Conservation (phyloP, 2,113 vertebrate genomes). For the Ceuthmochares aereus region DNA sequence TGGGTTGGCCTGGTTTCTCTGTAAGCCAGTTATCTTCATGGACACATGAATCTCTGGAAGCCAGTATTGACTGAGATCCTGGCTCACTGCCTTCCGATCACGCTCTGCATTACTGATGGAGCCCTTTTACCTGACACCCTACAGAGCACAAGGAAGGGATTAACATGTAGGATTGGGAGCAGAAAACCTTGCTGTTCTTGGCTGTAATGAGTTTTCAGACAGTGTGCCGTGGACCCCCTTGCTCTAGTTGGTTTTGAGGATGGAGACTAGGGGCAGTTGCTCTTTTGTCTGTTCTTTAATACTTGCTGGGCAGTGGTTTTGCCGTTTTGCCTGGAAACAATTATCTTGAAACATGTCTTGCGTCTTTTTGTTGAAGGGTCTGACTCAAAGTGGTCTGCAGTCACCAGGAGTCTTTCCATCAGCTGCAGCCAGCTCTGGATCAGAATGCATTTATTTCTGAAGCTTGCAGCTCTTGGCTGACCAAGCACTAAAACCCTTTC, state of each 20-base stretch:
- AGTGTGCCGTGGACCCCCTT: not conserved
- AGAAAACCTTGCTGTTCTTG: not conserved
- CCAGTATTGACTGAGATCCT: not conserved
- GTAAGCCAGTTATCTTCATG: rapidly evolving
- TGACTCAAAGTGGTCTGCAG: constrained; percentile 40
- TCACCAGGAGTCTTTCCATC: constrained; percentile 1
- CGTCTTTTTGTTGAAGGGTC: not conserved
- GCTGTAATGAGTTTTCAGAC: not conserved
- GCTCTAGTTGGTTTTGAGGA: not conserved
- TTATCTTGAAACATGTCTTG: not conserved
- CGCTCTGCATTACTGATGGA: not conserved
- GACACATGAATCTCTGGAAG: not conserved
- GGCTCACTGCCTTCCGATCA: not conserved
- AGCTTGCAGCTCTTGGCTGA: constrained; percentile 27
- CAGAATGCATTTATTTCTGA: not conserved
- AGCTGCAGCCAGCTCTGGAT: not conserved
- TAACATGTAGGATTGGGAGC: not conserved
- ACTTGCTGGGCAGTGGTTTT: not conserved
- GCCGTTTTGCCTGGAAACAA: constrained; percentile 42
- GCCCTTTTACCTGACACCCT: not conserved
- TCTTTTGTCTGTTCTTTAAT: constrained; percentile 21
- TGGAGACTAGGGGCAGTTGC: constrained; percentile 8
- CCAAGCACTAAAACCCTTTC: constrained; percentile 5
- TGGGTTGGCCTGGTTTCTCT: not conserved
- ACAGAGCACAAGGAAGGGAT: not conserved